These are phyloP conservation scores for Pteruthius melanotis DNA, from an alignment of 2,113 vertebrate genomes.

Conservation along the genomic window DNA sequence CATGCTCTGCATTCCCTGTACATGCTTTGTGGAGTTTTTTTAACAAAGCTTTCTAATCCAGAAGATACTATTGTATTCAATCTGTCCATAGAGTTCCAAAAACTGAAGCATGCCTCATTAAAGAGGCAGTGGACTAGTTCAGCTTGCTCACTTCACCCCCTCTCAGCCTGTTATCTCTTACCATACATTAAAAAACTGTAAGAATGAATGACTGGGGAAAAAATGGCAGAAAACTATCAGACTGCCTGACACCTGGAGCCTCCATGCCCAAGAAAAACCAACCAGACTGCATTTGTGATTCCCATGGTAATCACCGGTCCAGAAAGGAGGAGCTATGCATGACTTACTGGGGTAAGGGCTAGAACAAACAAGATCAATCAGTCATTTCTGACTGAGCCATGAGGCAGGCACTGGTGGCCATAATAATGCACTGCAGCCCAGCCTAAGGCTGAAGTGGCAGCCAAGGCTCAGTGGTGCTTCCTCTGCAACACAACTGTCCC, in stretches of 20 bases:
- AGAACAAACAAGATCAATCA: background rate
- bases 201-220: background rate
- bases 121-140: background rate
- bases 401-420: background rate
- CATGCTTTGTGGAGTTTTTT: background rate
- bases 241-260: background rate
- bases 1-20: background rate
- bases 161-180: background rate
- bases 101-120: background rate
- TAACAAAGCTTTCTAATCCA: background rate
- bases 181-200: accelerated
- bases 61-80: background rate
- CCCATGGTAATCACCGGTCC: background rate
- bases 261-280: background rate
- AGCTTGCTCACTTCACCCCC: background rate
- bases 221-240: background rate
- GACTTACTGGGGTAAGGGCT: background rate
- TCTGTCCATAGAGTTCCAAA: too few relatives aligned
- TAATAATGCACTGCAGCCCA: background rate
- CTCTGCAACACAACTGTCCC: background rate
- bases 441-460: background rate
- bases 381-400: background rate
- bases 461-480: background rate
- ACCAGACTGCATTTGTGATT: background rate
- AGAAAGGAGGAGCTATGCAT: background rate